These are phyloP conservation scores for Anoplolepis gracilipes DNA, from an alignment of 1,140 invertebrate genomes.

Conservation along the genomic window DNA sequence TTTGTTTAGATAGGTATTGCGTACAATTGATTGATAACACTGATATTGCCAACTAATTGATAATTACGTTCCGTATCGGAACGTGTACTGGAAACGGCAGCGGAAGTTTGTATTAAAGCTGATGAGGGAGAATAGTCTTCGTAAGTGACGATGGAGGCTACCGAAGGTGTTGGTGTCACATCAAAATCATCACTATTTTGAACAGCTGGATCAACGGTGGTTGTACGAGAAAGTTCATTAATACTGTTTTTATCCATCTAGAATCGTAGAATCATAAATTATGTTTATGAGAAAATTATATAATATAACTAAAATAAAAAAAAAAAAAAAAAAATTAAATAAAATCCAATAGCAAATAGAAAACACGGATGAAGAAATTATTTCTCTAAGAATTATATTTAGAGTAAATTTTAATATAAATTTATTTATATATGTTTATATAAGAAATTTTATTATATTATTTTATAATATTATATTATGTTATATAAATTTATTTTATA, in stretches of 20 bases:
- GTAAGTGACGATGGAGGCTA: background rate
- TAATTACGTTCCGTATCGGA: conserved; percentile 14
- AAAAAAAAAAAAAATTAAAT: background rate
- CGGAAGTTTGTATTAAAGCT: background rate
- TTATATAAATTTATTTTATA: too few relatives aligned
- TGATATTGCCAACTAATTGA: conserved; percentile 52
- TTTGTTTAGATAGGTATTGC: conserved; percentile 15
- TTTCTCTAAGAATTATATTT: background rate
- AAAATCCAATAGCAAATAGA: too few relatives aligned
- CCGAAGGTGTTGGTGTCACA: background rate
- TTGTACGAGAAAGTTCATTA: background rate
- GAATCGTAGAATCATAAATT: background rate
- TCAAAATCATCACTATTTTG: background rate
- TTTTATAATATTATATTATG: too few relatives aligned
- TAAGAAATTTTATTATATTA: too few relatives aligned
- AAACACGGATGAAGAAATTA: background rate
- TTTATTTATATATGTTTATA: background rate
- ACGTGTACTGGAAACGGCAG: background rate
- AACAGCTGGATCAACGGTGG: background rate
- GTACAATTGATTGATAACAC: conserved; percentile 61
- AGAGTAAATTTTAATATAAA: background rate
- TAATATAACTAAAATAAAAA: background rate
- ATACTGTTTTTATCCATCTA: conserved; percentile 12
- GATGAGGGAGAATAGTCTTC: background rate
- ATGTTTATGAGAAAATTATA: background rate